Base-by-base conservation (phyloP, 2,888 invertebrate species). In the Parnassius glacialis region DNA sequence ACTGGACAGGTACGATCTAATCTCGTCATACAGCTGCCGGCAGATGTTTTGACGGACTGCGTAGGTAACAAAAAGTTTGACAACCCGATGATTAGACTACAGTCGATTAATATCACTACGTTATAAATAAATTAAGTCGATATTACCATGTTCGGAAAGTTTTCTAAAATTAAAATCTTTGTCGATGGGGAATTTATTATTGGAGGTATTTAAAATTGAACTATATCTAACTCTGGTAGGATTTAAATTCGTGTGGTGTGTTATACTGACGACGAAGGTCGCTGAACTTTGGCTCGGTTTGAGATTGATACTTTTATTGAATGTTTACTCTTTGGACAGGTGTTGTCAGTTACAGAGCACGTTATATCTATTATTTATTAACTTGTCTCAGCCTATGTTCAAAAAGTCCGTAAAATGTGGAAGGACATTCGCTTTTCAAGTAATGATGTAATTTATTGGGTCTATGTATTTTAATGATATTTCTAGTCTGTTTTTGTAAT, bases 1-100 rank as follows among this genome's bases (percentile, higher is more conserved):
- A 79, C 78, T 76, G 80, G 83, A 81, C 88, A 86, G 80, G 81
- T 81, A 78, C 80, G 87, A 86, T 89, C 81, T 85, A 83, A 88
- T 89, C 90, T 79, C 70, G 66, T 65, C 67, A 68, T 66, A 69
- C 89, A 90, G 88, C 89, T 90, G 90, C 79, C 74, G 83, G 84
- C 90, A 89, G 90, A 89, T 90, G 90, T 84, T 69, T 71, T 71
- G 72, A 71, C 63, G 71, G 72, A 72, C 72, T 67, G 44, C 25
- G 41, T 66, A 64, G 59, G 44, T 55, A 60, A 53, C 61, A 64
- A 67, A 57, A 64, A 65, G 57, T 65, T 62, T 55, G 65, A 61
- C 51, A 57, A 47, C 56, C n/a, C n/a, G 9, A 43, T 11, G 2
- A 20, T 44, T 25, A 16, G 16, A n/a, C 9, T 50, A 41, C 50